These are phyloP conservation scores for Emys orbicularis DNA, from an alignment of 2,797 vertebrate species.

Conservation along the genomic window DNA sequence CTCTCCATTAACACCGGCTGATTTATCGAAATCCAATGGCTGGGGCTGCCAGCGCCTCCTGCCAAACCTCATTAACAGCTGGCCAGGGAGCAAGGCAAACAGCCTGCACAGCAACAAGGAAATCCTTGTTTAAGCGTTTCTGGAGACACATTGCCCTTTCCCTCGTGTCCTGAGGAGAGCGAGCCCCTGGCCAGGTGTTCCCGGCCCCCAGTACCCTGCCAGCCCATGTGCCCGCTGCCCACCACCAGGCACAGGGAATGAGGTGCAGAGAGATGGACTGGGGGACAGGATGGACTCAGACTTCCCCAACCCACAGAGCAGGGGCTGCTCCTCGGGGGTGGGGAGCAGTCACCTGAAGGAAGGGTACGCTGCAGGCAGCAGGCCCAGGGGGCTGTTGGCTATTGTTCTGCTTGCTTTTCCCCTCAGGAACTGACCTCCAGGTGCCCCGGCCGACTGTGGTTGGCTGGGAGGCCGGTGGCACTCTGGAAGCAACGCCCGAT, in stretches of 20 bases:
- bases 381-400: background rate
- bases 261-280: background rate
- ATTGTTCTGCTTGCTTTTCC: background rate
- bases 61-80: constrained; percentile 61
- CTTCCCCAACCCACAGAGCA: background rate
- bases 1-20: constrained; percentile 53
- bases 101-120: constrained; percentile 64
- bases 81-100: constrained; percentile 56
- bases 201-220: background rate
- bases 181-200: background rate
- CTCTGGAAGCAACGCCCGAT: background rate
- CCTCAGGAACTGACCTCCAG: background rate
- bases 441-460: background rate
- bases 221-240: background rate
- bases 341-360: too few species aligned
- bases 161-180: background rate
- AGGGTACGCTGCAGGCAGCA: background rate
- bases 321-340: too few species aligned
- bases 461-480: background rate
- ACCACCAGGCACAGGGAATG: background rate
- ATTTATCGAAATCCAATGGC: constrained; percentile 67
- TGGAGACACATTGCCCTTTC: constrained; percentile 35
- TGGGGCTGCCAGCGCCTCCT: constrained; percentile 24
- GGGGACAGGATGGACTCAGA: background rate
- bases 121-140: constrained; percentile 68